Percentiles rank a stretch among this genome's conserved stretches.
Evolutionary conservation across 1,140 invertebrate species (phyloP).

Genomic region (Sycophaga agraensis): DNA sequence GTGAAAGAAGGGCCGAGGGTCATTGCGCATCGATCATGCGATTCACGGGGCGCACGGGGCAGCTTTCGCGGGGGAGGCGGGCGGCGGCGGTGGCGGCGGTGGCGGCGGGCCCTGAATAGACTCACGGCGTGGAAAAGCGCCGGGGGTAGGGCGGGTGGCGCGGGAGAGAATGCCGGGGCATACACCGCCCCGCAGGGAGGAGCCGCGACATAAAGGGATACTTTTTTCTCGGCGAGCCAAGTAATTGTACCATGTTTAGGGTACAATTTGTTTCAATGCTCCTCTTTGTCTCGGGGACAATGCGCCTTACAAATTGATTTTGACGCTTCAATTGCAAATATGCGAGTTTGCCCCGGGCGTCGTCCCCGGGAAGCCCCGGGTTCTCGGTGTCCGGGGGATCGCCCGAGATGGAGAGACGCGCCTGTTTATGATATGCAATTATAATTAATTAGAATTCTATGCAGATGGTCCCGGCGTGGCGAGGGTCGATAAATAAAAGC

Average conservation of each 20-base stretch:
- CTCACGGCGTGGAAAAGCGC: constrained; percentile 9
- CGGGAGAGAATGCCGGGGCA: not conserved
- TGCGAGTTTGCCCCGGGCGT: not conserved
- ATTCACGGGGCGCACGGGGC: constrained; percentile 13
- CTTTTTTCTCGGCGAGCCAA: constrained; percentile 11
- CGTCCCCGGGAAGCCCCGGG: too few relatives aligned
- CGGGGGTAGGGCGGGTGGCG: not conserved
- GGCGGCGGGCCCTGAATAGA: constrained; percentile 21
- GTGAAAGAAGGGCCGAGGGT: constrained; percentile 1
- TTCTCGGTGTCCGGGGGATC: not conserved
- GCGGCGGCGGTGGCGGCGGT: not conserved
- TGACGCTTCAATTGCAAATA: constrained; percentile 8
- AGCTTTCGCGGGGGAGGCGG: not conserved
- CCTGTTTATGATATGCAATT: too few relatives aligned
- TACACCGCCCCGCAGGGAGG: too few relatives aligned
- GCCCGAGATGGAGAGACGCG: not conserved
- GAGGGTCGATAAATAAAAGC: too few relatives aligned
- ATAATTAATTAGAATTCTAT: too few relatives aligned
- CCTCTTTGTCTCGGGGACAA: constrained; percentile 18
- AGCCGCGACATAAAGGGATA: constrained; percentile 12
- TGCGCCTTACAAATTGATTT: constrained; percentile 5
- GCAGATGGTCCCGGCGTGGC: too few relatives aligned
- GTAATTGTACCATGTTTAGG: constrained; percentile 24
- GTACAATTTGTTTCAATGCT: constrained; percentile 26
- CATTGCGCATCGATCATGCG: constrained; percentile 29